These are phyloP conservation scores for Leptinotarsa rubiginosa DNA, from an alignment of 2,888 invertebrate species.

Conservation along the genomic window DNA sequence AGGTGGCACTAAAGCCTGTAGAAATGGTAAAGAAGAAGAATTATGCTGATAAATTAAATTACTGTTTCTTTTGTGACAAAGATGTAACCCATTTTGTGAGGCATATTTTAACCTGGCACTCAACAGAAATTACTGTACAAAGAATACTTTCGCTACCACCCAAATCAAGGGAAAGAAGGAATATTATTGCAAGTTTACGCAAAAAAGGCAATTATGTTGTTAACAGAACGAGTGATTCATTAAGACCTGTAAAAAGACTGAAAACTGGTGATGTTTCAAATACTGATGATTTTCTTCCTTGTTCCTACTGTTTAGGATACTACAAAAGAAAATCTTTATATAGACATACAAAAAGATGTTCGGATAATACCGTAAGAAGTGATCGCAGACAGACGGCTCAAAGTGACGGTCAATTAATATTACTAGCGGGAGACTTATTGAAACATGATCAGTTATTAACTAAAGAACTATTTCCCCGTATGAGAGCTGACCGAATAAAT, in stretches of 20 bases:
- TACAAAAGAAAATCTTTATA: slow-evolving; percentile 18
- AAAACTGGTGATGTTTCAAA: background rate
- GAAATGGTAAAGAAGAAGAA: slow-evolving; percentile 3
- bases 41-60: slow-evolving; percentile 14
- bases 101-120: slow-evolving; percentile 16
- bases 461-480: slow-evolving; percentile 39
- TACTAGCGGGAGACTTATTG: slow-evolving; percentile 28
- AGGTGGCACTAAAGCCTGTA: background rate
- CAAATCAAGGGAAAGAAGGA: slow-evolving; percentile 7
- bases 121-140: slow-evolving; percentile 17
- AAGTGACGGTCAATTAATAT: slow-evolving; percentile 33
- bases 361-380: background rate
- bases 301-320: slow-evolving; percentile 1
- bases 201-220: slow-evolving; percentile 13
- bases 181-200: slow-evolving; percentile 8
- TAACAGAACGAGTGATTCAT: slow-evolving; percentile 1
- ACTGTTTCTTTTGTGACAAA: slow-evolving; percentile 20
- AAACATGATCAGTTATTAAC: slow-evolving; percentile 42
- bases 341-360: slow-evolving; percentile 22
- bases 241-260: slow-evolving; percentile 21
- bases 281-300: slow-evolving; percentile 12
- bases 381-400: slow-evolving; percentile 10
- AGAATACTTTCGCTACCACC: slow-evolving; percentile 6
- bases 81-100: slow-evolving; percentile 20
- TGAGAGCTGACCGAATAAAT: slow-evolving; percentile 41